Percentiles rank a stretch among this genome's conserved stretches.
phyloP scores from a whole-genome alignment of 1,140 invertebrate species.

The Cherax destructor region DNA sequence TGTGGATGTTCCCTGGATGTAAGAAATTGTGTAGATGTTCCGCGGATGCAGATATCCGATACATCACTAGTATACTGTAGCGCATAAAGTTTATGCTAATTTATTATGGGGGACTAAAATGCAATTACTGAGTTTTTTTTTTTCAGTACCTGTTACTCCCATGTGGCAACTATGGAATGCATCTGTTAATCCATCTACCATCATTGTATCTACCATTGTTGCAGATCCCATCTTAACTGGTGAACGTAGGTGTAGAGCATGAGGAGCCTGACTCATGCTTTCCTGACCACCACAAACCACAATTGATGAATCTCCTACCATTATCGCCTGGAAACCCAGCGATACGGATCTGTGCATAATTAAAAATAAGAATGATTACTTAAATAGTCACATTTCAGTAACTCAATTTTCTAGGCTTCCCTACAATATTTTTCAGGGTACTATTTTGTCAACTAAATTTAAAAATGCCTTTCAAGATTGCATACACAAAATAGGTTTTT shows the following conservation, averaged over 20 bases:
- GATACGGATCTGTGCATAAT: conserved; percentile 80
- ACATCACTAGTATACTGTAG: no score
- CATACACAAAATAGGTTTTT: no score
- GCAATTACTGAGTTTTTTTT: background rate
- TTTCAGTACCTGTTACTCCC: conserved; percentile 85
- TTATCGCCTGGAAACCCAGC: conserved; percentile 84
- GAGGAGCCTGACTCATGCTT: conserved; percentile 88
- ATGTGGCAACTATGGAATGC: conserved; percentile 87
- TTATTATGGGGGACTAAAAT: no score
- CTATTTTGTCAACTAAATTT: no score
- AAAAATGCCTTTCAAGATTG: no score
- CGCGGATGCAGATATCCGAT: no score
- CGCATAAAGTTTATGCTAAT: no score
- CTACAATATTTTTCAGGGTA: no score
- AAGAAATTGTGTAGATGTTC: no score
- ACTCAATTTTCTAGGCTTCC: background rate
- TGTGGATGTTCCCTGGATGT: no score
- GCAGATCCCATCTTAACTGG: conserved; percentile 84
- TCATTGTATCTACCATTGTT: conserved; percentile 83
- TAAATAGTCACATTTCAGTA: background rate
- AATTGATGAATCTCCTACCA: conserved; percentile 82
- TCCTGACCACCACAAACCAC: conserved; percentile 91
- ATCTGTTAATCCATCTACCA: conserved; percentile 88
- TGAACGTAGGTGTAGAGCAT: conserved; percentile 81
- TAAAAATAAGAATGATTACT: background rate